Conservation (phyloP, 2,113 vertebrate species). For the Prionailurus bengalensis region DNA sequence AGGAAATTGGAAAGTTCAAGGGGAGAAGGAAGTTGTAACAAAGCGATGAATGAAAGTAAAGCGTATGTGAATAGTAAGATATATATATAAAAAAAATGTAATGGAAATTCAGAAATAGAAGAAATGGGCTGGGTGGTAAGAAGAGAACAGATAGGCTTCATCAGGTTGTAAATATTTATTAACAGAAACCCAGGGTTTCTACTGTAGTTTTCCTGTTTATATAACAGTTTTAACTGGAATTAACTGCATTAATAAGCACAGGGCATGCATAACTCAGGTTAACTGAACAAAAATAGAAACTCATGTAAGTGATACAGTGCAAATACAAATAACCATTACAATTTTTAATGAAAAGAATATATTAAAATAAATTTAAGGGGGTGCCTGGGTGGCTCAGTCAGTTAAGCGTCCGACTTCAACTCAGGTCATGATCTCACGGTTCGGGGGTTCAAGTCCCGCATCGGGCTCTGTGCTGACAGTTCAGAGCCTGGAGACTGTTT, state of each 20-base stretch:
- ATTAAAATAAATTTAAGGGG: background rate
- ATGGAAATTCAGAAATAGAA: background rate
- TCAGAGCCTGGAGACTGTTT: too few relatives aligned
- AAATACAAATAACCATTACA: background rate
- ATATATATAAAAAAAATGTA: background rate
- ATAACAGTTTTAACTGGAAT: background rate
- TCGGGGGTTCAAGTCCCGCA: too few relatives aligned
- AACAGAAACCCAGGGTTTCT: background rate
- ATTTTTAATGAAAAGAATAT: slow-evolving; percentile 16
- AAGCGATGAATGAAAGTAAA: slow-evolving; percentile 6
- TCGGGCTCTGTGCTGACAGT: too few relatives aligned
- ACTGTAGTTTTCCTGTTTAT: background rate
- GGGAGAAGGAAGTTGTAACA: background rate
- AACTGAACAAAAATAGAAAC: background rate
- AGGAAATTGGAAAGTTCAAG: slow-evolving; percentile 9
- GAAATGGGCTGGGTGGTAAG: background rate
- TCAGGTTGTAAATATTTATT: slow-evolving; percentile 22
- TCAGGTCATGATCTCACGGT: too few relatives aligned
- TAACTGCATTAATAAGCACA: background rate
- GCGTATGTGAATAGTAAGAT: background rate
- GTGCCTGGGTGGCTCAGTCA: too few relatives aligned
- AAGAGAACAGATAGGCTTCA: background rate
- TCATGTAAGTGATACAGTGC: background rate
- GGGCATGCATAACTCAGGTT: background rate
- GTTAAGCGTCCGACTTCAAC: too few relatives aligned